Conservation (phyloP, 1,140 invertebrate species). For the Tetragnatha versicolor region DNA sequence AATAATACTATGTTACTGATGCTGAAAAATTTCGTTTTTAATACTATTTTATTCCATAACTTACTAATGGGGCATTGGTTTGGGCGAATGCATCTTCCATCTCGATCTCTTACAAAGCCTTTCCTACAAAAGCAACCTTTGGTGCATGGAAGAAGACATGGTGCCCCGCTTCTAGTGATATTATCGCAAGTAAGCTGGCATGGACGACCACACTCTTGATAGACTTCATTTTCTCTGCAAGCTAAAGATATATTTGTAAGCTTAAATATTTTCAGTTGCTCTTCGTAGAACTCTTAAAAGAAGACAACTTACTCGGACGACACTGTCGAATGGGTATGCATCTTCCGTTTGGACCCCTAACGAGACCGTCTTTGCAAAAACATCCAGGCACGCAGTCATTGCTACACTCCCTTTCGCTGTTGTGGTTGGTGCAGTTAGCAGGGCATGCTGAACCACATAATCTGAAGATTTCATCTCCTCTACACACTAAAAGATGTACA, state of each 20-base stretch:
- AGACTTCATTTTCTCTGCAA: constrained; percentile 25
- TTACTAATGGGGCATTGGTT: constrained; percentile 24
- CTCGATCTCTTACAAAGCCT: constrained; percentile 8
- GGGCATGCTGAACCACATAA: constrained; percentile 16
- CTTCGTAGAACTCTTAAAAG: background rate
- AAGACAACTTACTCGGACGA: constrained; percentile 18
- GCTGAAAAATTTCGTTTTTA: background rate
- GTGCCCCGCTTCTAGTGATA: background rate
- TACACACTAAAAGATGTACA: constrained; percentile 2
- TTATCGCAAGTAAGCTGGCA: constrained; percentile 12
- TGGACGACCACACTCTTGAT: constrained; percentile 19
- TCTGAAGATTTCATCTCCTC: constrained; percentile 8
- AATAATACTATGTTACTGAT: background rate
- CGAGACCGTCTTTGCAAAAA: constrained; percentile 23
- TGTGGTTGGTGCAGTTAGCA: background rate
- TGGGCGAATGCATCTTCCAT: constrained; percentile 24
- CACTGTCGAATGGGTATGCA: constrained; percentile 18
- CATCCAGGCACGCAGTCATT: constrained; percentile 28
- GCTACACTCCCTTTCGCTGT: background rate
- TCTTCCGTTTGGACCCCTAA: constrained; percentile 18
- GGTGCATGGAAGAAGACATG: background rate
- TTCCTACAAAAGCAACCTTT: constrained; percentile 40
- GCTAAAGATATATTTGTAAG: background rate
- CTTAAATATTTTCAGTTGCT: background rate
- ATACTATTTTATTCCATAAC: background rate